phyloP scores from a whole-genome alignment of 1,140 invertebrate species.

The Drosophila triauraria region DNA sequence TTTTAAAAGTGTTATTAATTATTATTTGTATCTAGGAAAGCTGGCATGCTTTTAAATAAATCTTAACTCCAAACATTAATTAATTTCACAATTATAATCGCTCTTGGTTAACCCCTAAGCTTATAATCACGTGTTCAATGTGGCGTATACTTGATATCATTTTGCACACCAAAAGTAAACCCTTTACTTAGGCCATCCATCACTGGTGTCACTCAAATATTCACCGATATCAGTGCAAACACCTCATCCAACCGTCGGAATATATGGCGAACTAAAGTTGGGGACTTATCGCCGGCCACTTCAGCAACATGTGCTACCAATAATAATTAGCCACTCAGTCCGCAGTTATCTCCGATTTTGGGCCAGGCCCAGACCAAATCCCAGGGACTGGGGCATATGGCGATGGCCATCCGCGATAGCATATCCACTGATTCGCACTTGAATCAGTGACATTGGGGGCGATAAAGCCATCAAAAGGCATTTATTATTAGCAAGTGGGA shows the following conservation, averaged over 20 bases:
- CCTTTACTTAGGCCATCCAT: conserved; percentile 26
- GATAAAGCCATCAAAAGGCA: conserved; percentile 49
- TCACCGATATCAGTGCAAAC: conserved; percentile 26
- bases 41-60: not conserved
- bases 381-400: not conserved
- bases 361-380: not conserved
- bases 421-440: conserved; percentile 48
- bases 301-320: conserved; percentile 62
- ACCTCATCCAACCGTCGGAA: conserved; percentile 7
- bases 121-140: conserved; percentile 15
- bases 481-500: conserved; percentile 32
- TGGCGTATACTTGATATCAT: conserved; percentile 8
- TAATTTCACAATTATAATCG: not conserved
- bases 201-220: conserved; percentile 46
- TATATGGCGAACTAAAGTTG: conserved; percentile 24
- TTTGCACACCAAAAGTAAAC: conserved; percentile 2
- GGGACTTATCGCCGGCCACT: conserved; percentile 54
- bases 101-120: not conserved
- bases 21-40: not conserved
- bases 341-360: conserved; percentile 19
- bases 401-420: conserved; percentile 27
- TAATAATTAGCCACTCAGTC: conserved; percentile 67
- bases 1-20: not conserved
- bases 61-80: accelerated
- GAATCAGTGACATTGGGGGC: conserved; percentile 31